phyloP scores from a whole-genome alignment of 2,113 vertebrate species.

The Lycocorax pyrrhopterus region DNA sequence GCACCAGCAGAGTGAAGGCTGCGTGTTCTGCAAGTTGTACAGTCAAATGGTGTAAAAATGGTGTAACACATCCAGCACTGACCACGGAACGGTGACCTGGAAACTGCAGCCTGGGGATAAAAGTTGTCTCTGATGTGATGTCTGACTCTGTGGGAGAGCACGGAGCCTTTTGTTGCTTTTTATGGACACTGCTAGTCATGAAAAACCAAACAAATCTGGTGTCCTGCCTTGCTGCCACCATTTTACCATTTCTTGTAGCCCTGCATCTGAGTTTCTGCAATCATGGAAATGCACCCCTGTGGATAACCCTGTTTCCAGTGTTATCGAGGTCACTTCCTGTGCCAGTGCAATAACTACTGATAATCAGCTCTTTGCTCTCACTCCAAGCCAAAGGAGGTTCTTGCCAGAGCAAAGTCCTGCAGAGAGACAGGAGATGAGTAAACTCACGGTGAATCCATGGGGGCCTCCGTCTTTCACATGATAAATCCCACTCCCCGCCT shows the following conservation, averaged over 20 bases:
- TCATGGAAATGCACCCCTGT: not conserved
- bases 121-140: not conserved
- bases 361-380: not conserved
- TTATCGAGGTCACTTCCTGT: not conserved
- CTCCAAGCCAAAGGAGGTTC: not conserved
- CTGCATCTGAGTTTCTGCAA: not conserved
- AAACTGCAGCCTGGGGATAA: not conserved
- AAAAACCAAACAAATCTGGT: not conserved
- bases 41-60: not conserved
- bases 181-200: not conserved
- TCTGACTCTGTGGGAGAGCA: not conserved
- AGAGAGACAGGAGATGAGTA: not conserved
- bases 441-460: conserved; percentile 80
- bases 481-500: conserved; percentile 77
- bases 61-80: not conserved
- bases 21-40: not conserved
- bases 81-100: not conserved
- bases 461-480: conserved; percentile 78
- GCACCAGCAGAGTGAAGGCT: not conserved
- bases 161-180: not conserved
- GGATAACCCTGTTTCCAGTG: not conserved
- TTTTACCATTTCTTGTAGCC: not conserved
- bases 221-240: not conserved
- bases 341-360: not conserved
- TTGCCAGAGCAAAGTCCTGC: not conserved